Percentiles rank a stretch among this genome's conserved stretches.
Conservation (phyloP, 64 coral and sea anemone species). For the Actinia tenebrosa region DNA sequence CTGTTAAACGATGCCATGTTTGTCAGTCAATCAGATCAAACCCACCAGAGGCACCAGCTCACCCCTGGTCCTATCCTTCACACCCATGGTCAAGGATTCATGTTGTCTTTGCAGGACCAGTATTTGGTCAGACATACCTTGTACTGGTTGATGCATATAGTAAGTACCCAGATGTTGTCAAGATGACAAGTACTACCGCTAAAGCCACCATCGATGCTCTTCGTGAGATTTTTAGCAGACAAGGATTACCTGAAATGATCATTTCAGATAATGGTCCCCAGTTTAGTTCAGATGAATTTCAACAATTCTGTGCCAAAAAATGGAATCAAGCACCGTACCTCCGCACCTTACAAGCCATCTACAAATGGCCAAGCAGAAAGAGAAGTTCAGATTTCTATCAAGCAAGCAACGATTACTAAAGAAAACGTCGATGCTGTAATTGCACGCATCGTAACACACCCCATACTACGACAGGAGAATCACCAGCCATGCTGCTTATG, state of each 20-base stretch:
- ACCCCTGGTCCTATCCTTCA: constrained; percentile 11
- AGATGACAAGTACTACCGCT: constrained; percentile 42
- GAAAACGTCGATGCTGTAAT: constrained; percentile 34
- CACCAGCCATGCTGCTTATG: constrained; percentile 7
- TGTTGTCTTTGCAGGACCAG: constrained; percentile 24
- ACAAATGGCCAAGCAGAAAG: constrained; percentile 51
- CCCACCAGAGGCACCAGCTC: background rate
- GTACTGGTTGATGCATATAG: constrained; percentile 22
- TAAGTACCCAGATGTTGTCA: constrained; percentile 35
- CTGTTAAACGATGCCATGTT: background rate
- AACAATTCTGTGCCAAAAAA: constrained; percentile 45
- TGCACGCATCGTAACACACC: constrained; percentile 2
- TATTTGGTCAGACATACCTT: constrained; percentile 9
- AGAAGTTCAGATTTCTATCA: constrained; percentile 42
- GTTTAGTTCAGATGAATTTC: constrained; percentile 28
- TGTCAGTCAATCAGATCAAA: constrained; percentile 17
- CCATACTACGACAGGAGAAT: background rate
- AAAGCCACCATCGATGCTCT: constrained; percentile 29
- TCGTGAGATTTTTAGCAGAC: constrained; percentile 45
- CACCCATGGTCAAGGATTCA: constrained; percentile 6
- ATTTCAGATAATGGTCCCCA: constrained; percentile 42
- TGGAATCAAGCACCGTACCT: constrained; percentile 42
- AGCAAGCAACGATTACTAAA: constrained; percentile 39
- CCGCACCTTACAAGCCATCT: constrained; percentile 53
- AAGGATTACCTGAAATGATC: constrained; percentile 27